phyloP scores from a whole-genome alignment of 2,888 invertebrate species.

The Miltochrista miniata region DNA sequence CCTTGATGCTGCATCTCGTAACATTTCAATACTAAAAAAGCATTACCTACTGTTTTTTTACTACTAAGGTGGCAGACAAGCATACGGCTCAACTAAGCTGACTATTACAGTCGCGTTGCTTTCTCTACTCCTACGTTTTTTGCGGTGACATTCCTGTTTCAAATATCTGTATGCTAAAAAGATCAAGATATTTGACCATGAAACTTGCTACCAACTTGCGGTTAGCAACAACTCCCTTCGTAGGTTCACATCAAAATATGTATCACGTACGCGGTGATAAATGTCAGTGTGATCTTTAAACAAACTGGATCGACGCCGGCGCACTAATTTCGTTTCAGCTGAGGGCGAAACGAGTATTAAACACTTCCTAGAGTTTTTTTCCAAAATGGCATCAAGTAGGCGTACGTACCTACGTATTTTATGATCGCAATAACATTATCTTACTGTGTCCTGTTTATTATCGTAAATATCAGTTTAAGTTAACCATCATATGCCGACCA shows the following conservation, averaged over 20 bases:
- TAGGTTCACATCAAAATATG: slow-evolving; percentile 22
- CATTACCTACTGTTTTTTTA: no score
- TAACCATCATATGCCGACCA: slow-evolving; percentile 16
- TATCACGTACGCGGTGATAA: slow-evolving; percentile 50
- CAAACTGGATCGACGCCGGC: slow-evolving; percentile 62
- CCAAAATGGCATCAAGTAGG: slow-evolving; percentile 45
- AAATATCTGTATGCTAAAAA: no score
- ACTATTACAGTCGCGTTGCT: no score
- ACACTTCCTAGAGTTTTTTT: slow-evolving; percentile 64
- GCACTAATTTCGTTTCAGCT: slow-evolving; percentile 62
- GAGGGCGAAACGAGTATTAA: slow-evolving; percentile 71
- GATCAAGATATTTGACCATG: neutral
- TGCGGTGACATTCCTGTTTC: no score
- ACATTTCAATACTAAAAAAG: no score
- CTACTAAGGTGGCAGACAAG: no score
- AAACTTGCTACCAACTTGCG: slow-evolving; percentile 8
- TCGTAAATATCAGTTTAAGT: slow-evolving; percentile 22
- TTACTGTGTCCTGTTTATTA: slow-evolving; percentile 21
- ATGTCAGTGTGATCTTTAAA: slow-evolving; percentile 78
- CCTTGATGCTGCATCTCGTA: no score
- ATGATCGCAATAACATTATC: slow-evolving; percentile 24
- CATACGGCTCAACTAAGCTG: no score
- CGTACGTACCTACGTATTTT: slow-evolving; percentile 30
- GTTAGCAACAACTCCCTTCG: slow-evolving; percentile 20
- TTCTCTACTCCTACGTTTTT: no score